Percentiles rank a stretch among this genome's conserved stretches.
These are phyloP conservation scores for Apostichopus japonicus DNA, from an alignment of 35 echinoderm and acorn worm species.

Conservation along the genomic window DNA sequence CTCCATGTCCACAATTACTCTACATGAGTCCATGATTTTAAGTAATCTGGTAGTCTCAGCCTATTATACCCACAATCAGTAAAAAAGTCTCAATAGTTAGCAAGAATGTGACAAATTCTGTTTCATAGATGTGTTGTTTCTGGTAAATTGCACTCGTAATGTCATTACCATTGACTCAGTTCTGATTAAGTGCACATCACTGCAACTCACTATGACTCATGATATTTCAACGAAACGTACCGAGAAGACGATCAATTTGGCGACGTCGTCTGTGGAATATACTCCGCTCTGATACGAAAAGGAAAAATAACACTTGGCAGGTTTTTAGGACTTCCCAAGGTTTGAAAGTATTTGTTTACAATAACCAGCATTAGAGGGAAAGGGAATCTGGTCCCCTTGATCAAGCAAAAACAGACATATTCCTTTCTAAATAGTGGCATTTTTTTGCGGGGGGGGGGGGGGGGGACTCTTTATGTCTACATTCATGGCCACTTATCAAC, in stretches of 20 bases:
- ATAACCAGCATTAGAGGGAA: not conserved
- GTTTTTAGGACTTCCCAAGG: not conserved
- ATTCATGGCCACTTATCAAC: not conserved
- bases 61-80: not conserved
- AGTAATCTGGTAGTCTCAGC: not conserved
- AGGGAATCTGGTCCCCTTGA: not conserved
- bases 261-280: not conserved
- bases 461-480: not conserved
- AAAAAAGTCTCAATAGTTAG: not conserved
- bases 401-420: not conserved
- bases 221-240: slow-evolving; percentile 21
- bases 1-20: not conserved
- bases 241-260: not conserved
- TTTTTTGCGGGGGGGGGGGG: too few relatives aligned
- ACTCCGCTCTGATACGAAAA: not conserved
- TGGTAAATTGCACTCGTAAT: not conserved
- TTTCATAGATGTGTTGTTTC: not conserved
- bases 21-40: not conserved
- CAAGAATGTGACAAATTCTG: not conserved
- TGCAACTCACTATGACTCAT: slow-evolving; percentile 26
- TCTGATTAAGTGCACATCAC: slow-evolving; percentile 38
- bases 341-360: not conserved
- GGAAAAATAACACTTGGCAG: not conserved
- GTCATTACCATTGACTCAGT: slow-evolving; percentile 42
- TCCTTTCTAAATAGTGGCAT: too few relatives aligned